Percentiles rank a stretch among this genome's conserved stretches.
These are phyloP conservation scores for Hyphantria cunea DNA, from an alignment of 1,140 invertebrate genomes.

Conservation along the genomic window DNA sequence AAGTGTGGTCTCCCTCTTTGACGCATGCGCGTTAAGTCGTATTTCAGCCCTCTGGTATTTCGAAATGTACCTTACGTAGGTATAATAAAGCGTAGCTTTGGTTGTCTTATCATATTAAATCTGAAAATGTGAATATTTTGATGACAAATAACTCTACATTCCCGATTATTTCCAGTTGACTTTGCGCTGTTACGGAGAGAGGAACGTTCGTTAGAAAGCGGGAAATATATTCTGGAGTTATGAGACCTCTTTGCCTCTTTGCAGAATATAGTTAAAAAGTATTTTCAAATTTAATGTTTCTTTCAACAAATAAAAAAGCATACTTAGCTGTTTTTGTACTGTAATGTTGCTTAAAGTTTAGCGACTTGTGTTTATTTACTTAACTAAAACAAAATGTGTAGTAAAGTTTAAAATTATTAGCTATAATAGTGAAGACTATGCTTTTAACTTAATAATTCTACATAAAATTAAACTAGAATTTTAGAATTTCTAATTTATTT, in stretches of 20 bases:
- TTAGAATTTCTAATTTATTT: too few species aligned
- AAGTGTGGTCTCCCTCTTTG: constrained; percentile 27
- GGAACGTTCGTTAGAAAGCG: neutral
- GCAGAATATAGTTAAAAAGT: constrained; percentile 14
- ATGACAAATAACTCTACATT: constrained; percentile 32
- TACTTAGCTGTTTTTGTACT: too few species aligned
- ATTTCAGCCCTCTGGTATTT: constrained; percentile 39
- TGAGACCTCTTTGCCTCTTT: neutral
- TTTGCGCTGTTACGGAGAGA: constrained; percentile 18
- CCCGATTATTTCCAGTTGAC: constrained; percentile 46
- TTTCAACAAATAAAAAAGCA: neutral
- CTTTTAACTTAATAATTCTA: too few species aligned
- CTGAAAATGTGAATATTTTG: constrained; percentile 20
- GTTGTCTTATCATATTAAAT: neutral
- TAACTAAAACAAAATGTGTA: neutral
- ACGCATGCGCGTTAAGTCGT: constrained; percentile 53
- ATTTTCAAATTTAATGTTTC: neutral
- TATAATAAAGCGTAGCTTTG: constrained; percentile 41
- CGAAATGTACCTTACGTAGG: constrained; percentile 44
- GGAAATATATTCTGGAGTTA: neutral
- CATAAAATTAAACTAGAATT: too few species aligned
- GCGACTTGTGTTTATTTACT: too few species aligned
- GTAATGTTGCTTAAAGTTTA: too few species aligned
- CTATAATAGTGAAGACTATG: too few species aligned
- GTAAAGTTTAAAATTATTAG: neutral